phyloP scores from a whole-genome alignment of 1,140 invertebrate species.

The Protaetia brevitarsis region DNA sequence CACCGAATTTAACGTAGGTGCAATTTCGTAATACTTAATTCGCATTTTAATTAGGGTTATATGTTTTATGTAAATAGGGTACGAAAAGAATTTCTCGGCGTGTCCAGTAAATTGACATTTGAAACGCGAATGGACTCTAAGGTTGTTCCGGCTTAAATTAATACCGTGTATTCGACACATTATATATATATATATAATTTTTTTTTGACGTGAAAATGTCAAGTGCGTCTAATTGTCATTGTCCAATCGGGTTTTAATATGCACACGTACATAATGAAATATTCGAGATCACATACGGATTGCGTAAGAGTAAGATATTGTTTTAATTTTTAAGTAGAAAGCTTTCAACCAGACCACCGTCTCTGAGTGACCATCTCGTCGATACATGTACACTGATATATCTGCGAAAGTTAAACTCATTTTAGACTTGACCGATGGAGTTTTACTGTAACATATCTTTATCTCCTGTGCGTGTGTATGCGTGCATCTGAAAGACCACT shows the following conservation, averaged over 20 bases:
- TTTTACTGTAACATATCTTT: too few relatives aligned
- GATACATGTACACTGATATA: not conserved
- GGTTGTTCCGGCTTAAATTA: not conserved
- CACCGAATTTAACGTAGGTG: too few relatives aligned
- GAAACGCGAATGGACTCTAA: not conserved
- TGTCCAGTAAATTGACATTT: not conserved
- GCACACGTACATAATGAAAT: too few relatives aligned
- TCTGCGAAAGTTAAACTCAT: constrained; percentile 8
- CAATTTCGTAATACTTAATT: too few relatives aligned
- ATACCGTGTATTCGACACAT: not conserved
- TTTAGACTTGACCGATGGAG: not conserved
- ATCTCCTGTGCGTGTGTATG: not conserved
- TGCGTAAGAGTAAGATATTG: too few relatives aligned
- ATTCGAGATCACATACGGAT: too few relatives aligned
- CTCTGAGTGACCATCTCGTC: not conserved
- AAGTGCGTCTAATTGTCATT: too few relatives aligned
- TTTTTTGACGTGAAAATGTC: too few relatives aligned
- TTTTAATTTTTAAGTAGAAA: too few relatives aligned
- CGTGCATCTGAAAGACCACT: too few relatives aligned
- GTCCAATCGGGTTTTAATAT: too few relatives aligned
- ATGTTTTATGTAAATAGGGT: constrained; percentile 8
- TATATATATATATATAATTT: too few relatives aligned
- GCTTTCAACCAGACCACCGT: not conserved
- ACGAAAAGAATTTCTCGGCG: not conserved
- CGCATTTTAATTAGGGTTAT: not conserved